These are phyloP conservation scores for Ispidina picta DNA, from an alignment of 2,797 vertebrate genomes.

Conservation along the genomic window DNA sequence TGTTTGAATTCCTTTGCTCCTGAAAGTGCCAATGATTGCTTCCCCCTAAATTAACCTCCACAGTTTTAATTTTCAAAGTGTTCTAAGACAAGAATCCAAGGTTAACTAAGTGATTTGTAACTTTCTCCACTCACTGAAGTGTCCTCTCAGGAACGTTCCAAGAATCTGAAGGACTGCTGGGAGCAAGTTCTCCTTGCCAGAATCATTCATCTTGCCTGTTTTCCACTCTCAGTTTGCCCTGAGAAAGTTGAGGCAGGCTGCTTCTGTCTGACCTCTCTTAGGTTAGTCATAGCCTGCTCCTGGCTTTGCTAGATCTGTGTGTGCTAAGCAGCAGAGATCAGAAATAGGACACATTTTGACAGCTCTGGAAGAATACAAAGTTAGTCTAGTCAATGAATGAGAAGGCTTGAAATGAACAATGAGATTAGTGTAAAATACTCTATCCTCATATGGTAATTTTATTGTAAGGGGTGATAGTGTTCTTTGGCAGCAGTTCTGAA, in stretches of 20 bases:
- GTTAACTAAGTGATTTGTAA: neutral
- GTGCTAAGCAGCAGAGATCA: neutral
- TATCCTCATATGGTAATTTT: neutral
- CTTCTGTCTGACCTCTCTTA: conserved; percentile 35
- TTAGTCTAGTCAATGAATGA: neutral
- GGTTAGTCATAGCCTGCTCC: conserved; percentile 13
- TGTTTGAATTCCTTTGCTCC: neutral
- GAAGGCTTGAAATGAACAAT: neutral
- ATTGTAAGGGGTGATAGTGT: neutral
- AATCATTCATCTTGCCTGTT: conserved; percentile 39
- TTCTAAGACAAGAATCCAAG: neutral
- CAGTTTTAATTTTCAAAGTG: neutral
- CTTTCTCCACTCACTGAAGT: neutral
- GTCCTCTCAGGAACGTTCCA: neutral
- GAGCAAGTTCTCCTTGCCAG: neutral
- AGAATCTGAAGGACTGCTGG: conserved; percentile 2
- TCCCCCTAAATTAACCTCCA: neutral
- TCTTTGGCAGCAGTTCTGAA: neutral
- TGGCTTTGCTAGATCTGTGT: neutral
- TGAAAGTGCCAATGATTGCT: neutral
- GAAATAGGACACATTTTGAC: neutral
- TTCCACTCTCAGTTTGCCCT: neutral
- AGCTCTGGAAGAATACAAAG: neutral
- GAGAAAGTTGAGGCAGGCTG: conserved; percentile 26
- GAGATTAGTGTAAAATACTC: neutral